Evolutionary conservation across 1,140 invertebrate species (phyloP).

Genomic region (Parapsyche elsis): DNA sequence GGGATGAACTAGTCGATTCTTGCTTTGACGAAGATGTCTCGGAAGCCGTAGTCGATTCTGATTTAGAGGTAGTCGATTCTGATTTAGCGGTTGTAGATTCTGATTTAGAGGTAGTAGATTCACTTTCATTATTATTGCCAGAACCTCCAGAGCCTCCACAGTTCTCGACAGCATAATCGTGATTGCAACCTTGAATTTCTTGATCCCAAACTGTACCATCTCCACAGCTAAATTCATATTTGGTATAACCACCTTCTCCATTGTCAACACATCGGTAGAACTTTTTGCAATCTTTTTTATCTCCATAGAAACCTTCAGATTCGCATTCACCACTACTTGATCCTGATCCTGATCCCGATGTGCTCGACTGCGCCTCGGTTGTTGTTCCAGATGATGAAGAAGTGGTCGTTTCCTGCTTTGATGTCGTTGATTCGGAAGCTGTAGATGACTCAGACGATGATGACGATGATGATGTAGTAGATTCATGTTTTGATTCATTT

Average conservation of each 20-base stretch:
- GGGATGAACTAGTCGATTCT: constrained; percentile 45
- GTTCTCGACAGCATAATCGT: constrained; percentile 60
- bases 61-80: constrained; percentile 31
- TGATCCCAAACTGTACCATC: constrained; percentile 69
- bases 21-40: constrained; percentile 53
- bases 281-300: constrained; percentile 70
- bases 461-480: constrained; percentile 26
- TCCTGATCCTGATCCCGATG: constrained; percentile 50
- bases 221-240: constrained; percentile 66
- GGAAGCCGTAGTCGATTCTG: constrained; percentile 54
- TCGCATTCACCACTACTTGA: constrained; percentile 55
- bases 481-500: constrained; percentile 14
- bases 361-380: neutral
- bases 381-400: constrained; percentile 25
- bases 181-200: constrained; percentile 64
- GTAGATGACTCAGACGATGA: neutral
- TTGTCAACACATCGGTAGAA: constrained; percentile 73
- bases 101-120: constrained; percentile 8
- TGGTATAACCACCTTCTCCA: constrained; percentile 63
- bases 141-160: constrained; percentile 42
- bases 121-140: constrained; percentile 18
- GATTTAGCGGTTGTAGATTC: constrained; percentile 9
- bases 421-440: neutral
- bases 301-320: constrained; percentile 69
- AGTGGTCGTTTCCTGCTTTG: constrained; percentile 28